Percentiles rank a stretch among this genome's conserved stretches.
Conservation (phyloP, 2,888 invertebrate species). For the Ophion costatus region DNA sequence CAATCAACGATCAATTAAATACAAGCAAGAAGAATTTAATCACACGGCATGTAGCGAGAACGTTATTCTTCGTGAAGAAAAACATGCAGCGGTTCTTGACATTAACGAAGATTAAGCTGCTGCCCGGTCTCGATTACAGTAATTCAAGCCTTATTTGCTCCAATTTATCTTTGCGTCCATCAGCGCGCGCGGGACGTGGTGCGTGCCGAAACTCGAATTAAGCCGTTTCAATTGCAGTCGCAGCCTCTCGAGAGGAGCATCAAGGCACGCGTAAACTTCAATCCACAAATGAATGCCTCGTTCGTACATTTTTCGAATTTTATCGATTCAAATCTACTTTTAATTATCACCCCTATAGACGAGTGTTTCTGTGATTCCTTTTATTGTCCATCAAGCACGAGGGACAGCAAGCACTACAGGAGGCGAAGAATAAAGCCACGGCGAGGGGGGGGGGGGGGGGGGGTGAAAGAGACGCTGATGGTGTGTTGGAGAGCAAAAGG, state of each 20-base stretch:
- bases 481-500: conserved; percentile 47
- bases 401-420: conserved; percentile 16
- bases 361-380: conserved; percentile 42
- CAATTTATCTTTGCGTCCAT: conserved; percentile 80
- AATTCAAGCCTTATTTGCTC: conserved; percentile 80
- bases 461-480: conserved; percentile 24
- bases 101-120: conserved; percentile 81
- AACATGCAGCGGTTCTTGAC: conserved; percentile 56
- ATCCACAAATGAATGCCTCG: background rate
- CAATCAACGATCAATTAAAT: conserved; percentile 42
- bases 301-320: background rate
- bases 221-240: conserved; percentile 44
- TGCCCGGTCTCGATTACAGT: conserved; percentile 76
- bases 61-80: conserved; percentile 27
- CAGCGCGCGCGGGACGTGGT: conserved; percentile 68
- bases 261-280: background rate
- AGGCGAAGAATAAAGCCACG: conserved; percentile 8
- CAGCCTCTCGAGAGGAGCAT: background rate
- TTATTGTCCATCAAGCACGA: conserved; percentile 55
- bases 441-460: background rate
- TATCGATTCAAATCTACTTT: conserved; percentile 21
- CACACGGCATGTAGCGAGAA: conserved; percentile 24
- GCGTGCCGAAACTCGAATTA: conserved; percentile 64
- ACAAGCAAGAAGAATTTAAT: conserved; percentile 27
- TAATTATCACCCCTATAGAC: conserved; percentile 6